Evolutionary conservation across 2,113 vertebrate species (phyloP).

Genomic region (Phodopus roborovskii): DNA sequence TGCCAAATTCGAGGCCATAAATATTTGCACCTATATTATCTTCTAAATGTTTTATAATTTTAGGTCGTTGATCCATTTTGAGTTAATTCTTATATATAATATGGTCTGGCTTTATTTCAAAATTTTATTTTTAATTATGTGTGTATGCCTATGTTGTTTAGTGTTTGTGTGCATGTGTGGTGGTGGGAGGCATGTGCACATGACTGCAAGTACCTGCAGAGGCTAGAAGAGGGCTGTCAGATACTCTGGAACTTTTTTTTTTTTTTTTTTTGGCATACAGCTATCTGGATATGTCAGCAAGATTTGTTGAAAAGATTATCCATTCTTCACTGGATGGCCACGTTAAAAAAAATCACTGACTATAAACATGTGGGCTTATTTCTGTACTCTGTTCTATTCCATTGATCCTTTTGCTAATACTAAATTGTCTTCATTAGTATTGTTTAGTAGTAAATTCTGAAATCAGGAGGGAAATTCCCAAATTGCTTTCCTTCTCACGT

Average conservation of each 20-base stretch:
- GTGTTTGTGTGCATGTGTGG: neutral
- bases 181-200: neutral
- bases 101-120: neutral
- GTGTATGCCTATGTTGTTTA: neutral
- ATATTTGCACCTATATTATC: neutral
- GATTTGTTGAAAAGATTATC: conserved; percentile 28
- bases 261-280: neutral
- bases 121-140: neutral
- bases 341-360: neutral
- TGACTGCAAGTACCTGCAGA: neutral
- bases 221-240: neutral
- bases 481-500: conserved; percentile 21
- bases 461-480: neutral
- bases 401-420: neutral
- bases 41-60: conserved; percentile 30
- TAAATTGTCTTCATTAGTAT: neutral
- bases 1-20: conserved; percentile 9
- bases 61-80: conserved; percentile 11
- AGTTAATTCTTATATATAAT: conserved; percentile 15
- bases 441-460: conserved; percentile 18
- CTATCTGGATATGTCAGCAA: neutral
- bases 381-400: conserved; percentile 7
- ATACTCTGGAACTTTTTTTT: neutral
- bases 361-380: neutral
- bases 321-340: neutral